These are phyloP conservation scores for Prietella phreatophila DNA, from an alignment of 2,113 vertebrate species.

Conservation along the genomic window DNA sequence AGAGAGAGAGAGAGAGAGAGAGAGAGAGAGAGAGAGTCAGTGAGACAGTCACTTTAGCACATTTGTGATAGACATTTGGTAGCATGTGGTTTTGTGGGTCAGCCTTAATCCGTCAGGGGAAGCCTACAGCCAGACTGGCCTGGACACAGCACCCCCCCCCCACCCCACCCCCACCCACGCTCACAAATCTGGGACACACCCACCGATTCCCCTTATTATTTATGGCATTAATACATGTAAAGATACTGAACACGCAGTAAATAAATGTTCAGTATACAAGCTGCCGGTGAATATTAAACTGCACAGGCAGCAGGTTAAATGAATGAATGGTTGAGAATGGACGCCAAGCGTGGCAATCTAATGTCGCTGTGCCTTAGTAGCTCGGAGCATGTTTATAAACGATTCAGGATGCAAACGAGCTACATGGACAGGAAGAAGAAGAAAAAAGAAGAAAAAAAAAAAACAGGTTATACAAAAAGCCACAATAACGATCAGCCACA, in stretches of 20 bases:
- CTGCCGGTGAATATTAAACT: neutral
- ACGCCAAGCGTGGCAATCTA: neutral
- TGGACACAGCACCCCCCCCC: conserved; percentile 25
- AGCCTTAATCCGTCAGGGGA: conserved; percentile 32
- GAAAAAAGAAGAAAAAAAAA: too few relatives aligned
- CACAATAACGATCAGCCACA: neutral
- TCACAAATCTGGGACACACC: conserved; percentile 17
- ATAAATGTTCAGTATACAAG: neutral
- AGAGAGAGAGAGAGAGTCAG: conserved; percentile 59
- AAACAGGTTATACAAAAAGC: conserved; percentile 27
- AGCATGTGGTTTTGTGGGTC: conserved; percentile 52
- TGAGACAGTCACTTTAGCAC: conserved; percentile 39
- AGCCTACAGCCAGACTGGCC: neutral
- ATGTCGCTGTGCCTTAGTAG: neutral
- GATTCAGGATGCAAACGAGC: neutral
- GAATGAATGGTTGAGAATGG: neutral
- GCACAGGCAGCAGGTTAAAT: neutral
- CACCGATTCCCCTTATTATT: neutral
- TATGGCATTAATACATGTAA: neutral
- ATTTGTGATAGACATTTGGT: conserved; percentile 37
- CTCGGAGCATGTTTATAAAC: neutral
- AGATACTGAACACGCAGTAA: neutral
- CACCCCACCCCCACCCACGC: conserved; percentile 23
- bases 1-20: conserved; percentile 62
- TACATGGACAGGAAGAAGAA: conserved; percentile 11